Percentiles rank a stretch among this genome's conserved stretches.
These are phyloP conservation scores for Eupithecia inturbata DNA, from an alignment of 2,888 invertebrate species.

Conservation along the genomic window DNA sequence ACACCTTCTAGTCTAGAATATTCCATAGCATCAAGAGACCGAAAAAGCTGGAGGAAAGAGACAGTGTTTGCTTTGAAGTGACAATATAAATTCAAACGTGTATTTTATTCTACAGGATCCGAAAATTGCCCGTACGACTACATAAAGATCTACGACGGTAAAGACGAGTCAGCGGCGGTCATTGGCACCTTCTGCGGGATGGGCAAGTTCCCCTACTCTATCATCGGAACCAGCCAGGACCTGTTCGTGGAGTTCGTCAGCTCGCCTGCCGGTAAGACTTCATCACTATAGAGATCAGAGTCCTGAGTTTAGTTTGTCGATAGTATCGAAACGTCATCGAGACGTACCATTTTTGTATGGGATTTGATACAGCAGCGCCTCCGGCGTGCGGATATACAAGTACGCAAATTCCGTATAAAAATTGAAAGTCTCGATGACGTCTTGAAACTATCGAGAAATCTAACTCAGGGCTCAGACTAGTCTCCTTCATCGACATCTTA, in stretches of 20 bases:
- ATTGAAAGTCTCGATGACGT: no score
- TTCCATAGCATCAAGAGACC: background rate
- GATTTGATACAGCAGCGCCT: no score
- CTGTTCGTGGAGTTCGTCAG: constrained; percentile 95
- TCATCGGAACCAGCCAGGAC: constrained; percentile 95
- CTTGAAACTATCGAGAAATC: no score
- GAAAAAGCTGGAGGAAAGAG: background rate
- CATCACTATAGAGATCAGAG: background rate
- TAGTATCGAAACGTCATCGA: background rate
- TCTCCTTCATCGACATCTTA: no score
- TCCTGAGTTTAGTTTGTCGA: background rate
- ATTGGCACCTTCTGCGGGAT: constrained; percentile 96
- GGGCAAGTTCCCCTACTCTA: constrained; percentile 97
- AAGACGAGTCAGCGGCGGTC: constrained; percentile 92
- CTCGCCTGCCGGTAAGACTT: constrained; percentile 89
- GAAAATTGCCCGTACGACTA: constrained; percentile 96
- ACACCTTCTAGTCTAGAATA: background rate
- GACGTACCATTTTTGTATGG: no score
- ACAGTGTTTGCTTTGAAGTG: background rate
- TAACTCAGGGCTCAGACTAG: no score
- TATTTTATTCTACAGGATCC: constrained; percentile 79
- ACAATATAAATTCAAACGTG: background rate
- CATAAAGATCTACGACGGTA: constrained; percentile 94
- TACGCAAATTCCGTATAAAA: no score
- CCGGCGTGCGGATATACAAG: no score